phyloP scores from a whole-genome alignment of 2,888 invertebrate genomes.

The Cylloceria caligata region DNA sequence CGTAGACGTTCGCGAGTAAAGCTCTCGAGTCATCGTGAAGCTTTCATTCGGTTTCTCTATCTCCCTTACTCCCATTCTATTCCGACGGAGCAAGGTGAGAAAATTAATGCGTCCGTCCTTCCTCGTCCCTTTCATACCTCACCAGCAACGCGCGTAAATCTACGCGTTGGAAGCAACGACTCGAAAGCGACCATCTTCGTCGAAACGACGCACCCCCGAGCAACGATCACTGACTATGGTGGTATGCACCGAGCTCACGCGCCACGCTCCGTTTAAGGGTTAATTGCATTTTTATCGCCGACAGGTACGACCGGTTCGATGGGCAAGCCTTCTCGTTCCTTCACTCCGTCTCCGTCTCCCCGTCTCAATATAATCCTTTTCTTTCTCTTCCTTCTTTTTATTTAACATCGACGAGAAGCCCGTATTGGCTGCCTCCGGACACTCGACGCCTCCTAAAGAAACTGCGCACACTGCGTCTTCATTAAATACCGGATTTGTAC shows the following conservation, averaged over 20 bases:
- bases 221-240: slow-evolving; percentile 32
- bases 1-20: slow-evolving; percentile 57
- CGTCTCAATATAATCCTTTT: slow-evolving; percentile 47
- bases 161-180: slow-evolving; percentile 46
- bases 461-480: slow-evolving; percentile 65
- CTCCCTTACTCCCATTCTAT: slow-evolving; percentile 27
- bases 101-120: slow-evolving; percentile 67
- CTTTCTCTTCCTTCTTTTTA: slow-evolving; percentile 33
- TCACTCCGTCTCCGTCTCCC: slow-evolving; percentile 51
- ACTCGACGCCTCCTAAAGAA: slow-evolving; percentile 60
- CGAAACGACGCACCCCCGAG: slow-evolving; percentile 49
- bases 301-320: slow-evolving; percentile 66
- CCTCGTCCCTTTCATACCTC: slow-evolving; percentile 36
- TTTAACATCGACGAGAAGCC: slow-evolving; percentile 37
- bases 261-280: slow-evolving; percentile 65
- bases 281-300: slow-evolving; percentile 69
- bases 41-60: slow-evolving; percentile 56
- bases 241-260: slow-evolving; percentile 37
- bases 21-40: slow-evolving; percentile 61
- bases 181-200: slow-evolving; percentile 43
- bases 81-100: slow-evolving; percentile 59
- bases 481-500: slow-evolving; percentile 67
- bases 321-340: slow-evolving; percentile 32
- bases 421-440: slow-evolving; percentile 58
- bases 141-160: slow-evolving; percentile 51